These are phyloP conservation scores for Euleptes europaea DNA, from an alignment of 2,113 vertebrate species.

Conservation along the genomic window DNA sequence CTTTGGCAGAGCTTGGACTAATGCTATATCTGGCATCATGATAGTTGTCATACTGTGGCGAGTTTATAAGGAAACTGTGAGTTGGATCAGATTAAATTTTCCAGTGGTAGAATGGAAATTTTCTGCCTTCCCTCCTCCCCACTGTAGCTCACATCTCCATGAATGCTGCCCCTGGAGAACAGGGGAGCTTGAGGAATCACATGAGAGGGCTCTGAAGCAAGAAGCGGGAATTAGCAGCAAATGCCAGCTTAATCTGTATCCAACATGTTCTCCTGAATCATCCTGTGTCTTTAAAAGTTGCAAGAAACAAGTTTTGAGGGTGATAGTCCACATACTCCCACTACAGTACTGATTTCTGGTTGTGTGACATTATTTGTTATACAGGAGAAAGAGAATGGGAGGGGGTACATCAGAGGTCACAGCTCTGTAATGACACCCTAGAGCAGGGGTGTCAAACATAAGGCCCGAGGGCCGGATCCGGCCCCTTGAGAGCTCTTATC, in stretches of 20 bases:
- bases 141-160: too few species aligned
- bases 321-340: background rate
- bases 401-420: background rate
- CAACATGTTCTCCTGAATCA: background rate
- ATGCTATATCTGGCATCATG: background rate
- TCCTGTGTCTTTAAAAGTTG: background rate
- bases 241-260: too few species aligned
- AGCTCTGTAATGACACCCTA: background rate
- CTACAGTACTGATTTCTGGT: background rate
- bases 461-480: too few species aligned
- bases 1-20: background rate
- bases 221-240: too few species aligned
- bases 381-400: background rate
- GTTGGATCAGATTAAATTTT: too few species aligned
- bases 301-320: background rate
- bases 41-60: background rate
- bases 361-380: background rate
- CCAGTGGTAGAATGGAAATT: too few species aligned
- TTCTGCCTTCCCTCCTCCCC: too few species aligned
- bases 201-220: too few species aligned
- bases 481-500: too few species aligned
- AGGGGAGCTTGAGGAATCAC: too few species aligned
- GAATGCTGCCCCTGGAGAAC: too few species aligned
- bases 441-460: too few species aligned
- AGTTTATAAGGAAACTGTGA: background rate